Evolutionary conservation across 2,797 vertebrate species (phyloP), one percentile per base, ranked within the genome.

Genomic region (Naso thynnoides): DNA sequence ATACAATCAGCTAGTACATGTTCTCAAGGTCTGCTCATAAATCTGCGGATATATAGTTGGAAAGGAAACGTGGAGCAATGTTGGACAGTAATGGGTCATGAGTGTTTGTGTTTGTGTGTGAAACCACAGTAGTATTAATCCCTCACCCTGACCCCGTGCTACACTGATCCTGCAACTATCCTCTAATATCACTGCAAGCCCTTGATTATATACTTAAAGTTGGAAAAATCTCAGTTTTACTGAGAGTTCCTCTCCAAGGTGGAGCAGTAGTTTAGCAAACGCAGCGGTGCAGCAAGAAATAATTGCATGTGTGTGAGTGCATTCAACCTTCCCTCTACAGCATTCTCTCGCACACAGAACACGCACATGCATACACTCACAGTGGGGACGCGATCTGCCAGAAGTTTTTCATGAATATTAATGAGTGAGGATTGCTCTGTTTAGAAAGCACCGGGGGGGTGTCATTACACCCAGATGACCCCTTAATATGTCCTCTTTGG

Each of bases 381-480:
- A 26, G n/a, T 2, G 6, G 56, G 33, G 19, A n/a, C 21, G 63
- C 15, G 5, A 58, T 48, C 41, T 49, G 23, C 39, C 16, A 55
- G 38, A 44, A 49, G 77, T 70, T 70, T 36, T 36, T 82, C 72
- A 64, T 47, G 42, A 86, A 82, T 85, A 81, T 82, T 75, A 75
- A 87, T 76, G 54, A 70, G 44, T 10, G 18, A 57, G 31, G 61
- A 58, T 33, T 47, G 38, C 69, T 71, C 45, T 79, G 58, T 86
- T 87, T 62, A 45, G 44, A 83, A 79, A 80, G 75, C 78, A 78
- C 81, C 24, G 31, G 54, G 76, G 60, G 66, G 76, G 54, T 86
- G 68, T 73, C 83, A 89, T 90, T 85, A 85, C 76, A 81, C 68
- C 68, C 42, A 26, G 8, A 59, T 24, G 60, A 63, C 62, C 66